phyloP scores from a whole-genome alignment of 2,113 vertebrate species.

The Brienomyrus longianalis region DNA sequence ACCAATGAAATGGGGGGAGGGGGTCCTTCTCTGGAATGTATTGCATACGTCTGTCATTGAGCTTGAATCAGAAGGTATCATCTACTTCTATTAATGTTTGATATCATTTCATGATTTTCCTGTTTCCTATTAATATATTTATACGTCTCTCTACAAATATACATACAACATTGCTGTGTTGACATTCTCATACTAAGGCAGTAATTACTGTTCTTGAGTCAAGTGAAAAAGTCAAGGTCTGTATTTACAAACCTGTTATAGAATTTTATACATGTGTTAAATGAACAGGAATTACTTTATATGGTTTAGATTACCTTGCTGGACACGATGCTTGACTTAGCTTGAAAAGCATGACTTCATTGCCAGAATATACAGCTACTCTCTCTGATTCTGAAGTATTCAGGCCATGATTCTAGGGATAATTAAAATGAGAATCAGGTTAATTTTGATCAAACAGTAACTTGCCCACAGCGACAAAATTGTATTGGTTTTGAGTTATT shows the following conservation, averaged over 20 bases:
- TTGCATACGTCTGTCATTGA: background rate
- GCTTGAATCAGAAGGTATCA: background rate
- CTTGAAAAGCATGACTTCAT: background rate
- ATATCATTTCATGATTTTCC: background rate
- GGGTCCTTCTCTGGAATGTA: background rate
- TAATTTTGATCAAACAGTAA: background rate
- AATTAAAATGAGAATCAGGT: slow-evolving; percentile 5
- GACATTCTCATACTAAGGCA: background rate
- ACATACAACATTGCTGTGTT: background rate
- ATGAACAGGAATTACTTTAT: background rate
- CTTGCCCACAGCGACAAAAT: background rate
- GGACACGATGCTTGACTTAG: background rate
- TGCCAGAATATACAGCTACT: background rate
- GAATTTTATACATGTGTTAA: background rate
- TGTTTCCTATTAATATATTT: background rate
- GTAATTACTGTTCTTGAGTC: background rate
- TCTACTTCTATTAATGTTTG: background rate
- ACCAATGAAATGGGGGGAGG: background rate
- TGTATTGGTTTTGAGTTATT: background rate
- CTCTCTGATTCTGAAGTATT: background rate
- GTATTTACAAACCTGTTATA: background rate
- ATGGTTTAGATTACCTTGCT: background rate
- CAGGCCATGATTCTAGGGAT: background rate
- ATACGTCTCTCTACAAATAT: background rate
- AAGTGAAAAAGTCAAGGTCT: background rate